phyloP scores from a whole-genome alignment of 1,140 invertebrate genomes.

The Thaumatotibia leucotreta region DNA sequence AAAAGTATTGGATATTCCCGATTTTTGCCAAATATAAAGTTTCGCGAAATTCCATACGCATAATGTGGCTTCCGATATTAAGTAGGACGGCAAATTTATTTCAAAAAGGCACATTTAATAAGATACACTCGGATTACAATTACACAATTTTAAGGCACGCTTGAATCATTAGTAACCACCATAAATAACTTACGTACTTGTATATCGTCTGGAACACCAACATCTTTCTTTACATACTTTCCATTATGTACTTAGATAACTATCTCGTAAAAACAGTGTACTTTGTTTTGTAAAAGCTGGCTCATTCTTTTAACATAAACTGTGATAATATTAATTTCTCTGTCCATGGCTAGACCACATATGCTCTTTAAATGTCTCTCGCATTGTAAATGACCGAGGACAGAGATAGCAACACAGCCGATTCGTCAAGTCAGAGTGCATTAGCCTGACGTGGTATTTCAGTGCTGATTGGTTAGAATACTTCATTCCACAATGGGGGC shows the following conservation, averaged over 20 bases:
- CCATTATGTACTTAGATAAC: neutral
- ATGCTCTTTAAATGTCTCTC: conserved; percentile 81
- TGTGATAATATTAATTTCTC: conserved; percentile 69
- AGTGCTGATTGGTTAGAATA: conserved; percentile 82
- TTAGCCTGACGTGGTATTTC: conserved; percentile 82
- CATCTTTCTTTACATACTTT: neutral
- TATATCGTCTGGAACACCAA: neutral
- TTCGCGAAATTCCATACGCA: neutral
- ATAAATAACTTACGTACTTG: neutral
- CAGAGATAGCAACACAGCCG: conserved; percentile 81
- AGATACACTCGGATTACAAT: neutral
- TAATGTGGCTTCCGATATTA: neutral
- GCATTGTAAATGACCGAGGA: conserved; percentile 80
- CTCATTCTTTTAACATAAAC: neutral
- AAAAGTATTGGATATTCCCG: neutral
- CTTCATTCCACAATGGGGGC: conserved; percentile 81
- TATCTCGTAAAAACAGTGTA: neutral
- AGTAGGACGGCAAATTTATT: conserved; percentile 5
- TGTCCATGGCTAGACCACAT: conserved; percentile 81
- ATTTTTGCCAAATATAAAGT: neutral
- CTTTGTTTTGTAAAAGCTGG: neutral
- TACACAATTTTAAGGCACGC: neutral
- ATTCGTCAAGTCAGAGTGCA: conserved; percentile 82
- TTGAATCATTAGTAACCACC: conserved; percentile 6
- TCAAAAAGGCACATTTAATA: neutral